Base-by-base conservation (phyloP, 2,797 vertebrate genomes). In the Anisognathus igniventris region DNA sequence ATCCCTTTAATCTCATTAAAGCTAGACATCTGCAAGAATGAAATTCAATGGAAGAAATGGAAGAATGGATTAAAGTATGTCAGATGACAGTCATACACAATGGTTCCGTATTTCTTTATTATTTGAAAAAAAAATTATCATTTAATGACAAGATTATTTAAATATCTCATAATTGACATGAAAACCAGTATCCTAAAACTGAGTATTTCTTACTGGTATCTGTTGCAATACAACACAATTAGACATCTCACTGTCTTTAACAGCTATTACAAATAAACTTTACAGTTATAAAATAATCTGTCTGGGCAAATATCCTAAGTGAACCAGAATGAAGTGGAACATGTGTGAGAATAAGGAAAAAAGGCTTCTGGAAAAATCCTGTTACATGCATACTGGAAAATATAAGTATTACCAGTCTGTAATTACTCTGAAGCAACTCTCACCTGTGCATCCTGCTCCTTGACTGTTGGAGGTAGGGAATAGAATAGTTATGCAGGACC, bases 21-120 rank as follows among this genome's bases (percentile, higher is more conserved):
- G 80, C 54, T 71, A 94, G 74, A 95, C 37, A 94, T 62, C 56
- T 80, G 31, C 28, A 92, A 91, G 86, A 97, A 97, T 25, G 25
- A 92, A 82, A 66, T 85, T 93, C 76, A 96, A 70, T 37, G 58
- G 64, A 48, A 92, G 47, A 85, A 86, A 86, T 20, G 30, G 40
- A 81, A 80, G 39, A 82, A 89, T 48, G n/a, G 40, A 51, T 33
- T 9, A 57, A 7, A 87, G 14, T 5, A 42, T 8, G 14, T 72
- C 50, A 78, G 58, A 77, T 71, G 37, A 14, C 12, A 15, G 12
- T 35, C 11, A 61, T 21, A 74, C 12, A 58, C 17, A 31, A 40
- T 6, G 14, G 33, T 60, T 68, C 44, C 19, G 1, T 40, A 75
- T 44, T 71, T 61, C 20, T 74, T 30, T 21, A 80, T 25, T 53